Base-by-base conservation (phyloP, 2,113 vertebrate genomes). In the Oostethus manadensis region DNA sequence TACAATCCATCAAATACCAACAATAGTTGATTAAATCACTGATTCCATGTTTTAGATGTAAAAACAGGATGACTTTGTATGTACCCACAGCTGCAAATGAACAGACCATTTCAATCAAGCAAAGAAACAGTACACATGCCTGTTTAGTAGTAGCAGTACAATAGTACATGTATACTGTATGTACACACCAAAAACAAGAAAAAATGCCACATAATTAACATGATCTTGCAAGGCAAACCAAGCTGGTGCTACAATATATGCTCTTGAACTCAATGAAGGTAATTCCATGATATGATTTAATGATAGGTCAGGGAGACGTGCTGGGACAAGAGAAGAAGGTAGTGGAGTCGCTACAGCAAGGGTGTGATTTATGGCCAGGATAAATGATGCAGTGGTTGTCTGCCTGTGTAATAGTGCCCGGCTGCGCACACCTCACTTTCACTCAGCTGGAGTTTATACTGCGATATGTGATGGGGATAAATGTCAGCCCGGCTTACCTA, bases 371-470 rank as follows among this genome's bases (percentile, higher is more conserved):
- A 88, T 84, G 78, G 76, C 73, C 79, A 67, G 84, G 84, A 85
- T 85, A 86, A 86, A 86, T 81, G 78, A 88, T 86, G 81, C 82
- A 82, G 76, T 84, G 78, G 82, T 79, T 84, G 86, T 85, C 84
- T 84, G 79, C 77, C 70, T 78, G 74, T 81, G 81, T 86, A 85
- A 87, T 80, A 80, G 82, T 76, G 77, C 64, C 75, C 76, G 60
- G 77, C 74, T 80, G 73, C 71, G 75, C 78, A 76, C 84, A 62
- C 62, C 65, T 58, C 72, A 81, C 81, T 84, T 77, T 79, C 76
- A 56, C 81, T 82, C 79, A 73, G 83, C 83, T 83, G 78, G 78
- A 86, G 84, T 86, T 83, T 81, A 85, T 83, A 76, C 79, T 56
- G 65, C 79, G 80, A 86, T 83, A 64, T 82, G 84, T 77, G 81